Conservation (phyloP, 2,797 vertebrate genomes). For the Acomys russatus region DNA sequence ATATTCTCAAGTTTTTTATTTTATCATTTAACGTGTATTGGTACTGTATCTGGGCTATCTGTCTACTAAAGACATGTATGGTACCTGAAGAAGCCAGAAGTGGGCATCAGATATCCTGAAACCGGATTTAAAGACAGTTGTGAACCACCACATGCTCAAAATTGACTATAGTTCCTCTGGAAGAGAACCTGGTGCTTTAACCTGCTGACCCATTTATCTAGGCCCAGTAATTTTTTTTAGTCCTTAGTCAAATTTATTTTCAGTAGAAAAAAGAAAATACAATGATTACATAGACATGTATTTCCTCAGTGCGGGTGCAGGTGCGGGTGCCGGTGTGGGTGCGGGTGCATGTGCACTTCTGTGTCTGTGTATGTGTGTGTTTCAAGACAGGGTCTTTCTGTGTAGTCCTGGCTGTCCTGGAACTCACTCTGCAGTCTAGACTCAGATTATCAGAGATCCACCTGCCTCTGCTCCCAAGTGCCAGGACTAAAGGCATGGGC, state of each 20-base stretch:
- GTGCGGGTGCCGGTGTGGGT: not conserved
- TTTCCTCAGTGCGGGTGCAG: not conserved
- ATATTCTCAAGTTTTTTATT: not conserved
- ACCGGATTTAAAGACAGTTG: not conserved
- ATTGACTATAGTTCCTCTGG: not conserved
- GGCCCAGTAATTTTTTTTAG: not conserved
- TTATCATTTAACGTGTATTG: not conserved
- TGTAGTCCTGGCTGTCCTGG: not conserved
- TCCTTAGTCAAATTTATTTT: not conserved
- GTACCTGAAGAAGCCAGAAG: not conserved
- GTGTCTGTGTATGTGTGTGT: not conserved
- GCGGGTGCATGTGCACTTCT: not conserved
- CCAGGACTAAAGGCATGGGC: not conserved
- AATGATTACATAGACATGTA: not conserved
- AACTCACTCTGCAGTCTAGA: not conserved
- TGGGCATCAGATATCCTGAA: not conserved
- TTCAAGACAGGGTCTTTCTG: not conserved
- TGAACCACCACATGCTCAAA: not conserved
- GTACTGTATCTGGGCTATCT: not conserved
- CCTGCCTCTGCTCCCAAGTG: not conserved
- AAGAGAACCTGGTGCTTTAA: not conserved
- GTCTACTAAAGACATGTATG: not conserved
- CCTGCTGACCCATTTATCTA: not conserved
- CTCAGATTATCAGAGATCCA: not conserved
- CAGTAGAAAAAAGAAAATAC: not conserved